Percentiles rank a stretch among this genome's conserved stretches.
phyloP scores from a whole-genome alignment of 1,140 invertebrate species.

The Scaptomyza montana region DNA sequence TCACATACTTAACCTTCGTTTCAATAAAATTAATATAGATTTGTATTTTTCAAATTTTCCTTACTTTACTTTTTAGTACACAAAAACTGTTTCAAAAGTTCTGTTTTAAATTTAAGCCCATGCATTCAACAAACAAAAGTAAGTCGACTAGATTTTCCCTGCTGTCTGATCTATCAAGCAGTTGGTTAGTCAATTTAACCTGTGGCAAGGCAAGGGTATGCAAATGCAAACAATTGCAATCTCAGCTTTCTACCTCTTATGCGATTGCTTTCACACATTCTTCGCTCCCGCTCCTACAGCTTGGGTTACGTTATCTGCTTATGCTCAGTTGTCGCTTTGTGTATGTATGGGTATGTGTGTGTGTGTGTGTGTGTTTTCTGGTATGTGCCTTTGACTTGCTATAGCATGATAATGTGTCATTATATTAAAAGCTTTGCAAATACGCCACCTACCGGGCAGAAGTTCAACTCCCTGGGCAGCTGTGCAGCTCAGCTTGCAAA shows the following conservation, averaged over 20 bases:
- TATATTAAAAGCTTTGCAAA: conserved; percentile 80
- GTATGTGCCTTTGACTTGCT: conserved; percentile 54
- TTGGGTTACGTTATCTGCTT: conserved; percentile 27
- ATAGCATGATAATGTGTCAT: conserved; percentile 72
- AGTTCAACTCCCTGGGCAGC: conserved; percentile 43
- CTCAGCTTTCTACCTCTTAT: background rate
- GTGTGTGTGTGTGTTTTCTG: conserved; percentile 14
- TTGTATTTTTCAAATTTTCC: too few species aligned
- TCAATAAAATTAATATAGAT: too few species aligned
- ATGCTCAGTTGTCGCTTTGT: conserved; percentile 18
- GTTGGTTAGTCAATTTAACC: conserved; percentile 5
- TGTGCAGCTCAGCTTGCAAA: conserved; percentile 45
- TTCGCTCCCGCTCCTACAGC: background rate
- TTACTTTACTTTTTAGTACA: too few species aligned
- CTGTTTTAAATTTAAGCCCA: background rate
- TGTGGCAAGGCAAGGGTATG: conserved; percentile 5
- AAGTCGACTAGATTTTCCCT: background rate
- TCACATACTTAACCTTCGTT: too few species aligned
- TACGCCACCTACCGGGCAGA: conserved; percentile 58
- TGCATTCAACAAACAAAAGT: background rate
- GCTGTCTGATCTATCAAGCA: background rate
- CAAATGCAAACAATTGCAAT: conserved; percentile 24
- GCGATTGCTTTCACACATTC: conserved; percentile 1
- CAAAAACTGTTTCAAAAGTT: too few species aligned
- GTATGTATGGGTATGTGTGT: conserved; percentile 8